Conservation (phyloP, 2,113 vertebrate species). For the Acanthisitta chloris region DNA sequence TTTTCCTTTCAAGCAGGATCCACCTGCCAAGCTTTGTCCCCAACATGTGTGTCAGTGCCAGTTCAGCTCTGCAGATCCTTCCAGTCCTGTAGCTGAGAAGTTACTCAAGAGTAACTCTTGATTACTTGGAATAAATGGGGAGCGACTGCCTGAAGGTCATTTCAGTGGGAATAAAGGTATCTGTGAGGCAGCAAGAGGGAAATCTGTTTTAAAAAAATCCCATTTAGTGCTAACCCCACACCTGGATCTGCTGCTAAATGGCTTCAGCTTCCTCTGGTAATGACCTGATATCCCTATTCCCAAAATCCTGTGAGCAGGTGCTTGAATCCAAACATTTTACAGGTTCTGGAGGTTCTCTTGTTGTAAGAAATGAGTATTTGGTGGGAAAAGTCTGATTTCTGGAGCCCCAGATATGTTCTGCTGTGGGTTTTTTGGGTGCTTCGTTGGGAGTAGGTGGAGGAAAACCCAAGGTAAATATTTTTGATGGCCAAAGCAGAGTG, state of each 20-base stretch:
- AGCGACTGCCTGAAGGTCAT: background rate
- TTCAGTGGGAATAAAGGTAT: background rate
- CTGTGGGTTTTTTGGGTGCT: background rate
- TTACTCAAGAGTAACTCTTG: background rate
- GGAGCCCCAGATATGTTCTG: background rate
- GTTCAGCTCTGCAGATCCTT: background rate
- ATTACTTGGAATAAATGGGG: background rate
- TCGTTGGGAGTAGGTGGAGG: background rate
- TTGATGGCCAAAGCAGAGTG: background rate
- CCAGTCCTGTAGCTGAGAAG: background rate
- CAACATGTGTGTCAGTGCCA: background rate
- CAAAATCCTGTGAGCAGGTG: background rate
- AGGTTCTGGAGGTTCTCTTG: background rate
- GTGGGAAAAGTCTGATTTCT: background rate
- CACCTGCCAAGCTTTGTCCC: background rate
- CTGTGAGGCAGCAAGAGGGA: background rate
- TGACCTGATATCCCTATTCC: background rate
- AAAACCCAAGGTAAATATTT: background rate
- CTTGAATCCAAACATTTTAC: background rate
- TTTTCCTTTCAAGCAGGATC: background rate
- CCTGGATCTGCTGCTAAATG: background rate
- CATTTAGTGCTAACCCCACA: background rate
- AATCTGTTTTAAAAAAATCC: background rate
- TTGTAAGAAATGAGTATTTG: background rate
- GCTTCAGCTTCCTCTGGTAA: background rate